Evolutionary conservation across 2,888 invertebrate genomes (phyloP).

Genomic region (Eupithecia subfuscata): DNA sequence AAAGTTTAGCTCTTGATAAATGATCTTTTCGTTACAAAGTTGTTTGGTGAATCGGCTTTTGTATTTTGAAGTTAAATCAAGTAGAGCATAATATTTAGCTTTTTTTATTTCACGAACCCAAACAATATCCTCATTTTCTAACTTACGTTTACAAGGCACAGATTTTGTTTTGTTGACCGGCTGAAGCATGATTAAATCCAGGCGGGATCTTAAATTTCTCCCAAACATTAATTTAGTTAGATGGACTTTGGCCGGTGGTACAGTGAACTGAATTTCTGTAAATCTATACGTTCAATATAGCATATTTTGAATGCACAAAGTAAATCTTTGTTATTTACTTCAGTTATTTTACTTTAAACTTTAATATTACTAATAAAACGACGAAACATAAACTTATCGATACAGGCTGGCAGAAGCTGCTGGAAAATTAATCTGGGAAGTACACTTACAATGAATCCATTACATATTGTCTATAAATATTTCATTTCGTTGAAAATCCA

Average conservation of each 20-base stretch:
- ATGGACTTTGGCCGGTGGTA: too few species aligned
- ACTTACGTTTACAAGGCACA: too few species aligned
- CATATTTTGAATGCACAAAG: background rate
- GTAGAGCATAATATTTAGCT: background rate
- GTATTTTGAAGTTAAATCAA: background rate
- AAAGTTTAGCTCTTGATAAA: conserved; percentile 18
- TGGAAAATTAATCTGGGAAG: background rate
- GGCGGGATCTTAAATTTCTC: too few species aligned
- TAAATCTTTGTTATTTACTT: too few species aligned
- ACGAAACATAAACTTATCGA: background rate
- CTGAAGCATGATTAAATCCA: too few species aligned
- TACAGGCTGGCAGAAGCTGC: background rate
- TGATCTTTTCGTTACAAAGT: conserved; percentile 14
- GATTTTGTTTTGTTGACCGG: too few species aligned
- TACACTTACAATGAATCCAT: background rate
- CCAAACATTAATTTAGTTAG: too few species aligned
- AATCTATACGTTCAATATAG: background rate
- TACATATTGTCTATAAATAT: background rate
- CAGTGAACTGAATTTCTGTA: too few species aligned
- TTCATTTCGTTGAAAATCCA: background rate
- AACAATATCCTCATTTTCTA: too few species aligned
- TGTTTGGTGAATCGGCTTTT: background rate
- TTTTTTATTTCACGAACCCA: too few species aligned
- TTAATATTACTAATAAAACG: background rate
- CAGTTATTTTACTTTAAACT: background rate